Conservation (phyloP, 1,140 invertebrate genomes). For the Apis cerana region DNA sequence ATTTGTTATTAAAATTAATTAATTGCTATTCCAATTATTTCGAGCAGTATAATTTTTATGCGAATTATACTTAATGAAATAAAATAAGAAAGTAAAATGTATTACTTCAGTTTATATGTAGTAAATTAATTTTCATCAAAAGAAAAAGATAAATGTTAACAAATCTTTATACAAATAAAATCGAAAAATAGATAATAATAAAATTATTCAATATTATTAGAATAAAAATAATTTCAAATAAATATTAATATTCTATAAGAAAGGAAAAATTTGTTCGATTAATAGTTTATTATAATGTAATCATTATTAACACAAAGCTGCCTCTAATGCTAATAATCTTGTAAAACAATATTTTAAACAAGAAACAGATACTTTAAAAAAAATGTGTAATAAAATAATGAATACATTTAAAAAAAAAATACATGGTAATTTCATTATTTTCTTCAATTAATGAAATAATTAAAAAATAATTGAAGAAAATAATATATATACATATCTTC, state of each 20-base stretch:
- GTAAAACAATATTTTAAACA: slow-evolving; percentile 24
- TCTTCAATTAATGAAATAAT: background rate
- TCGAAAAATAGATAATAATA: background rate
- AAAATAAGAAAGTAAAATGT: background rate
- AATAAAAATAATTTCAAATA: background rate
- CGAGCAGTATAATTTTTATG: background rate
- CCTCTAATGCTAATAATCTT: slow-evolving; percentile 10
- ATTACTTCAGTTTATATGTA: background rate
- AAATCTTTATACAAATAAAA: background rate
- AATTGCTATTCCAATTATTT: background rate
- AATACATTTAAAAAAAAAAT: background rate
- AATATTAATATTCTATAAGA: background rate
- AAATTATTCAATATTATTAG: background rate
- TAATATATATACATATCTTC: background rate
- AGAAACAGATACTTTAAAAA: background rate
- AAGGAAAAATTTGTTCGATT: background rate
- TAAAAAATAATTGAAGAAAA: background rate
- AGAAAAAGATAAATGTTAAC: background rate
- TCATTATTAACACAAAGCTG: slow-evolving; percentile 12
- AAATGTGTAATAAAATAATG: background rate
- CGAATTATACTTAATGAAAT: background rate
- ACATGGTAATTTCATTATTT: background rate
- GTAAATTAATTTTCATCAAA: background rate
- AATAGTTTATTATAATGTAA: background rate
- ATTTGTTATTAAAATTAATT: background rate